Percentiles rank a stretch among this genome's conserved stretches.
These are phyloP conservation scores for Poecile atricapillus DNA, from an alignment of 2,113 vertebrate species.

Conservation along the genomic window DNA sequence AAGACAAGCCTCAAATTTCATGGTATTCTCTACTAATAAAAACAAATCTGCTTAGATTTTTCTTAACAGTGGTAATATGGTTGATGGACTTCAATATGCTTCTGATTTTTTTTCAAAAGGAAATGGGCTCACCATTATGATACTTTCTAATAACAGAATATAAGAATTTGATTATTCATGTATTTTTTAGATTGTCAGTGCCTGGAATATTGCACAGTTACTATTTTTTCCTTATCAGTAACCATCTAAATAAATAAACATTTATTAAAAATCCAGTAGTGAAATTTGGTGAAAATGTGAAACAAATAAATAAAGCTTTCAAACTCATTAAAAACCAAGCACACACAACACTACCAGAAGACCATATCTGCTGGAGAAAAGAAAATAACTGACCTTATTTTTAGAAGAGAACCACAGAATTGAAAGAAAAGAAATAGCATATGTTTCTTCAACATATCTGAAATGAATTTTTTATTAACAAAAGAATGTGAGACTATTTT, in stretches of 20 bases:
- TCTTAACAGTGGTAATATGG: neutral
- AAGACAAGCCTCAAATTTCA: neutral
- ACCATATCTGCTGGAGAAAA: neutral
- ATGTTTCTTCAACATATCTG: neutral
- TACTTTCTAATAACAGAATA: neutral
- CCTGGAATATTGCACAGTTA: neutral
- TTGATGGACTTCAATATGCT: neutral
- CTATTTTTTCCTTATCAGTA: neutral
- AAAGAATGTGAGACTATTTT: constrained; percentile 23
- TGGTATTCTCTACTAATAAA: neutral
- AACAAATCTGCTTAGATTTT: neutral
- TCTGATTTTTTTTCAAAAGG: neutral
- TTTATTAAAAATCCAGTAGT: neutral
- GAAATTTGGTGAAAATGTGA: neutral
- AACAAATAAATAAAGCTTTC: neutral
- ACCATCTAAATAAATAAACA: neutral
- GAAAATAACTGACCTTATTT: neutral
- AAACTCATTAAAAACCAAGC: neutral
- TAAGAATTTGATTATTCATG: neutral
- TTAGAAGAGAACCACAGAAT: neutral
- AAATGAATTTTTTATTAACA: constrained; percentile 41
- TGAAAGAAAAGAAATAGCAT: neutral
- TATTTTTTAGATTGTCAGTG: neutral
- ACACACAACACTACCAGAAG: neutral
- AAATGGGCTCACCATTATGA: neutral